Base-by-base conservation (phyloP, 92 coral and sea anemone genomes). In the Zoanthus sociatus region DNA sequence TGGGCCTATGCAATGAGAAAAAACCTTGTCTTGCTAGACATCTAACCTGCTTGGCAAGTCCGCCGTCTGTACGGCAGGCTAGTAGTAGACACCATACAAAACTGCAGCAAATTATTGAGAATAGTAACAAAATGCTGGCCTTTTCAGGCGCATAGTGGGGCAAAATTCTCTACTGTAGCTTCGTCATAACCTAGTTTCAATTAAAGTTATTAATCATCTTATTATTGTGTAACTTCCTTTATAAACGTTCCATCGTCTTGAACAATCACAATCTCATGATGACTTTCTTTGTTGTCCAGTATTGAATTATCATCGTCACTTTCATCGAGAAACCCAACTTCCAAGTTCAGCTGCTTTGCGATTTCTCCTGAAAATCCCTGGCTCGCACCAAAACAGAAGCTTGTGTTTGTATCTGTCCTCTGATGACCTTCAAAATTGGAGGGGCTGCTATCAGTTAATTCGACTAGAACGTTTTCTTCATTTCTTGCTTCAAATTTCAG, bases 321-420 rank as follows among this genome's bases (percentile, higher is more conserved):
- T 47, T 66, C 60, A 42, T 79, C 73, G 72, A 6, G 20, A 79
- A 79, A 79, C 51, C 84, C 73, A n/a, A 18, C 15, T 67, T 81
- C 75, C 75, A 81, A 81, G 18, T 81, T 63, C 56, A 81, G 26
- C 60, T 16, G 47, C 47, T 26, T 81, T 21, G 74, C 75, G 18
- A 45, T 68, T 67, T 67, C 85, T 17, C 85, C 85, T 0, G 75
- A 64, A 67, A 81, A 81, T 6, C 85, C 85, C 6, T 81, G 60
- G 61, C 66, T 81, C 67, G 12, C 47, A 7, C 18, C 46, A 63
- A 46, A 11, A 81, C 46, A 18, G 21, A 13, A 11, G 4, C 12
- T 66, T 10, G 26, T 74, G 13, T 47, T 44, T 31, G n/a, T 10
- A 54, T 30, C 16, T 18, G 74, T 21, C 8, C 21, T 44, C 13